These are phyloP conservation scores for Holothuria glaberrima DNA, from an alignment of 35 echinoderm and acorn worm species.

Conservation along the genomic window DNA sequence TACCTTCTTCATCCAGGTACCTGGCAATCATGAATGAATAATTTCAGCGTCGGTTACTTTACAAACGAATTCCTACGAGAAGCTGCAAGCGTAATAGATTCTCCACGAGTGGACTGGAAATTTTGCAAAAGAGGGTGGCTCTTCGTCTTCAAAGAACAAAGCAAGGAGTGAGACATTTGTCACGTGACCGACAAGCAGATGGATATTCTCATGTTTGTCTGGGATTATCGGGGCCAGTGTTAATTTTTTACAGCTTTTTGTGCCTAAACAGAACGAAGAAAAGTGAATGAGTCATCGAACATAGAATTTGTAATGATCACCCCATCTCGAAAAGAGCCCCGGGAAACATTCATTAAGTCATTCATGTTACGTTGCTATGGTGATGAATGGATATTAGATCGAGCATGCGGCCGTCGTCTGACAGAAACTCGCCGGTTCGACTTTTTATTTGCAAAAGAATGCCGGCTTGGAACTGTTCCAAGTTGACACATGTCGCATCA, in stretches of 20 bases:
- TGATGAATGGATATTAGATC: slow-evolving; percentile 49
- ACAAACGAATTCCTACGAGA: slow-evolving; percentile 26
- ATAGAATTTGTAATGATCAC: slow-evolving; percentile 53
- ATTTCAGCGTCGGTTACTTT: slow-evolving; percentile 46
- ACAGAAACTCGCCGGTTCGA: slow-evolving; percentile 32
- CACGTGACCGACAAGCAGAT: too few species aligned
- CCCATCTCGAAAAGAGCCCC: slow-evolving; percentile 43
- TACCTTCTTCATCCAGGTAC: slow-evolving; percentile 23
- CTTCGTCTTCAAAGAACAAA: too few species aligned
- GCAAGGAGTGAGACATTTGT: too few species aligned
- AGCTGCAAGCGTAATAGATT: slow-evolving; percentile 31
- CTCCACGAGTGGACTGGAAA: not conserved
- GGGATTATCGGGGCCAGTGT: not conserved
- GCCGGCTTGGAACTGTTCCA: slow-evolving; percentile 49
- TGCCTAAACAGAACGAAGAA: not conserved
- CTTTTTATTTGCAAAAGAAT: slow-evolving; percentile 26
- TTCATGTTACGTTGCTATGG: slow-evolving; percentile 44
- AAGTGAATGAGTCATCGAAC: slow-evolving; percentile 38
- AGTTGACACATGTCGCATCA: slow-evolving; percentile 44
- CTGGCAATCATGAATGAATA: slow-evolving; percentile 42
- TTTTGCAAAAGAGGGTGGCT: too few species aligned
- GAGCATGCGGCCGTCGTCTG: slow-evolving; percentile 41
- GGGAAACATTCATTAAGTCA: slow-evolving; percentile 49
- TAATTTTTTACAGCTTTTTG: not conserved
- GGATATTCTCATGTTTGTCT: too few species aligned